phyloP scores from a whole-genome alignment of 2,888 invertebrate genomes.

The Rosalia funebris region DNA sequence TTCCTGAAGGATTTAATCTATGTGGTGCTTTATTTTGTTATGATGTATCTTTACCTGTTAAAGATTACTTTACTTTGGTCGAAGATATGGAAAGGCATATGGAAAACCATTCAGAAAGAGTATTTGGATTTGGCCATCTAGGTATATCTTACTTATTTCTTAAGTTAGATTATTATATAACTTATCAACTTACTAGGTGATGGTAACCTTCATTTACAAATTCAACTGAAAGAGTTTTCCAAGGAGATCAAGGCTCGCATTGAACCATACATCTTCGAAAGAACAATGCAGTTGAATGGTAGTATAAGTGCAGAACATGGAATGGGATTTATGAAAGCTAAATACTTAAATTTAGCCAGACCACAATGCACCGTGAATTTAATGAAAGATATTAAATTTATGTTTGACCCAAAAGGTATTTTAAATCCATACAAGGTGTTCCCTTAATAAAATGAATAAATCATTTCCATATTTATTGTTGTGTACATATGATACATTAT shows the following conservation, averaged over 20 bases:
- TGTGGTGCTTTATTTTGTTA: constrained; percentile 88
- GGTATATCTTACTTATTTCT: too few relatives aligned
- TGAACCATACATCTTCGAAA: constrained; percentile 91
- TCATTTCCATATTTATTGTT: too few relatives aligned
- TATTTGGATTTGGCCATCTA: constrained; percentile 94
- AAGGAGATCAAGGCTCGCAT: constrained; percentile 71
- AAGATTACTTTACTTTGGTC: constrained; percentile 84
- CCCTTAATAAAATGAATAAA: constrained; percentile 31
- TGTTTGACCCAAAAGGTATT: constrained; percentile 92
- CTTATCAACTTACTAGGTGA: constrained; percentile 71
- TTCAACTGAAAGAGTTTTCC: constrained; percentile 72
- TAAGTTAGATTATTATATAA: not conserved
- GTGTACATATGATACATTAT: too few relatives aligned
- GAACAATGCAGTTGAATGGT: constrained; percentile 80
- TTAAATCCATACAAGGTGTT: constrained; percentile 94
- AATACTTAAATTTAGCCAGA: constrained; percentile 83
- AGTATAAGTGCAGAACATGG: constrained; percentile 98
- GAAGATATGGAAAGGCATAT: constrained; percentile 74
- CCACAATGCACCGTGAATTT: constrained; percentile 74
- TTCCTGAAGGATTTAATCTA: constrained; percentile 76
- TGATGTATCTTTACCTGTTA: constrained; percentile 88
- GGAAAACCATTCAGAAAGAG: constrained; percentile 69
- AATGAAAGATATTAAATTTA: constrained; percentile 82
- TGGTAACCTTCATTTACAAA: constrained; percentile 93
- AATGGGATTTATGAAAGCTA: constrained; percentile 86